Evolutionary conservation across 2,797 vertebrate species (phyloP).

Genomic region (Morelia viridis): DNA sequence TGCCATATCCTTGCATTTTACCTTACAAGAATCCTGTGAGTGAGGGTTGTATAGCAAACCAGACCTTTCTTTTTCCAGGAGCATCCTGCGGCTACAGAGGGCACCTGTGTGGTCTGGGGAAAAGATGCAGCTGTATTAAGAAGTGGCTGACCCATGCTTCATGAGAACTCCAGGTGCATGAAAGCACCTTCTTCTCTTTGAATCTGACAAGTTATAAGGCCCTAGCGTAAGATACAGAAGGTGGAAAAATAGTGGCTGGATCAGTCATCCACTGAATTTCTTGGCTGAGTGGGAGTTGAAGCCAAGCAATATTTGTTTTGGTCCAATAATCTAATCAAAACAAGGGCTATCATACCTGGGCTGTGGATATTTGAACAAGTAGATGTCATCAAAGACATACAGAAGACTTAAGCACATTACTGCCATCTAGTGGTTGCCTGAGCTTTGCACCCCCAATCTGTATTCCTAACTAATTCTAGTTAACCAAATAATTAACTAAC

Average conservation of each 20-base stretch:
- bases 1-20: no score
- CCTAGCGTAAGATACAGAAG: no score
- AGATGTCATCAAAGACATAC: background rate
- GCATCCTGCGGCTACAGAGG: no score
- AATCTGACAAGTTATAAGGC: no score
- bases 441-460: background rate
- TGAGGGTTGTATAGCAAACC: no score
- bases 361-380: background rate
- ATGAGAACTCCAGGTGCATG: no score
- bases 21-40: no score
- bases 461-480: background rate
- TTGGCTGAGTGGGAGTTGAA: background rate
- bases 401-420: background rate
- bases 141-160: no score
- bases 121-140: no score
- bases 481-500: background rate
- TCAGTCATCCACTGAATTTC: background rate
- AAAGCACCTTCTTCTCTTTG: no score
- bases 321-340: background rate
- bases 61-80: no score
- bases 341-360: background rate
- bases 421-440: background rate
- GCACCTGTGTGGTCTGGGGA: no score
- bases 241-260: background rate
- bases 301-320: background rate